Evolutionary conservation across 2,888 invertebrate genomes (phyloP).

Genomic region (Cephus spinipes): DNA sequence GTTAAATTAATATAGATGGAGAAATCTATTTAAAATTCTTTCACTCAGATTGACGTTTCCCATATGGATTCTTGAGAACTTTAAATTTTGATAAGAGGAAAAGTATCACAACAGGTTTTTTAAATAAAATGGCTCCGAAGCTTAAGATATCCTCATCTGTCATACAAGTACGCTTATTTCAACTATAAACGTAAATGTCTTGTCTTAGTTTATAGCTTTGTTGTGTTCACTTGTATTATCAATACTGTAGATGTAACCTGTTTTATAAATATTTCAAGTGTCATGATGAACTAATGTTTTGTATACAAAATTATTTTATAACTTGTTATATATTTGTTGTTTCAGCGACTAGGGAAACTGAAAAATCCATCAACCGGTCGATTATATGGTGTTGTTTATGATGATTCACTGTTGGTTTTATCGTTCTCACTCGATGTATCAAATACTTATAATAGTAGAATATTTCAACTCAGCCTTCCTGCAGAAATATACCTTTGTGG

Average conservation of each 20-base stretch:
- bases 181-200: neutral
- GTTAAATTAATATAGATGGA: neutral
- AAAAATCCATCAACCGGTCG: neutral
- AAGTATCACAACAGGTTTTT: neutral
- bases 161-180: neutral
- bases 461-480: slow-evolving; percentile 76
- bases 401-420: slow-evolving; percentile 77
- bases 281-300: neutral
- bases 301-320: neutral
- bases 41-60: neutral
- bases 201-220: neutral
- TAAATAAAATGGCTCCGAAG: neutral
- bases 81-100: neutral
- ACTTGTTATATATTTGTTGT: neutral
- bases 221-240: neutral
- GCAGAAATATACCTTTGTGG: slow-evolving; percentile 84
- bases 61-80: neutral
- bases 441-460: slow-evolving; percentile 69
- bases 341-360: neutral
- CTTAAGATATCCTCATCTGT: neutral
- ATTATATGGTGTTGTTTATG: slow-evolving; percentile 78
- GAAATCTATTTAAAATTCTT: neutral
- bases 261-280: neutral
- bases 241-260: neutral
- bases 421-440: slow-evolving; percentile 72